phyloP scores from a whole-genome alignment of 1,140 invertebrate species.

The Tetramorium alpestre region DNA sequence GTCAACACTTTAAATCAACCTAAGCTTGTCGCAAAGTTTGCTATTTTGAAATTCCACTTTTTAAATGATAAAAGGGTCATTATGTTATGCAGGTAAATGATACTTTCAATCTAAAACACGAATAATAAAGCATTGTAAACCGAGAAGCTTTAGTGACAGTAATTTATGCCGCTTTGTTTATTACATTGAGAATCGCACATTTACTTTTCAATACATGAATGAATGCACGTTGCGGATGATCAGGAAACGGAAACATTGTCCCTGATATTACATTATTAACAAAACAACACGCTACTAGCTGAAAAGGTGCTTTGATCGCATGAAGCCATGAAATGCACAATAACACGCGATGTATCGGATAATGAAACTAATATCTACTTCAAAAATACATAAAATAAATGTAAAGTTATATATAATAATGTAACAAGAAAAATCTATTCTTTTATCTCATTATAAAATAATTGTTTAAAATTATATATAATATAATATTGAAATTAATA shows the following conservation, averaged over 20 bases:
- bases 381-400: neutral
- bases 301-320: conserved; percentile 22
- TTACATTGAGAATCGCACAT: neutral
- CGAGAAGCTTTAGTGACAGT: neutral
- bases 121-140: conserved; percentile 24
- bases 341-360: neutral
- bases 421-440: neutral
- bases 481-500: neutral
- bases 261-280: conserved; percentile 40
- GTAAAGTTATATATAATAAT: neutral
- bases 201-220: conserved; percentile 10
- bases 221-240: conserved; percentile 9
- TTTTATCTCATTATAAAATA: conserved; percentile 9
- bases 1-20: neutral
- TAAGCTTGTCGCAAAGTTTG: neutral
- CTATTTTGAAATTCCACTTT: neutral
- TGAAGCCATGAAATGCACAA: neutral
- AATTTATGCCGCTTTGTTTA: conserved; percentile 8
- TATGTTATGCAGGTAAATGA: neutral
- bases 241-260: conserved; percentile 43
- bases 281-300: conserved; percentile 1
- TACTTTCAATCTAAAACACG: neutral
- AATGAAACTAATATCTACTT: neutral
- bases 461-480: neutral
- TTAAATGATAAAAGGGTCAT: neutral